Evolutionary conservation across 2,888 invertebrate genomes (phyloP).

Genomic region (Teinopalpus imperialis): DNA sequence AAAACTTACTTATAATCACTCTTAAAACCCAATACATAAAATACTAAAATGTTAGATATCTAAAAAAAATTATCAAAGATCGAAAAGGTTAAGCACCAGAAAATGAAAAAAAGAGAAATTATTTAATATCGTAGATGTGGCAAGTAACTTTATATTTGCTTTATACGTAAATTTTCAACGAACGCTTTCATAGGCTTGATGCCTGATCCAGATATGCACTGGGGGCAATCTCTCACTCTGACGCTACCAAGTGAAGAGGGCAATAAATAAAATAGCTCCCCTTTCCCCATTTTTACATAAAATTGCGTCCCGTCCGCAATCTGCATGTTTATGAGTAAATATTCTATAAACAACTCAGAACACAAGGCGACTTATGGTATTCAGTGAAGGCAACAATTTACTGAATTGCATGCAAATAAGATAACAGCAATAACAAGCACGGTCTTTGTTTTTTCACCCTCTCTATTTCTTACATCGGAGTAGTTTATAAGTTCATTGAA

Average conservation of each 20-base stretch:
- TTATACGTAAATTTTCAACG: conserved; percentile 23
- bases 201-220: conserved; percentile 47
- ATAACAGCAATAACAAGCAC: conserved; percentile 69
- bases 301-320: conserved; percentile 79
- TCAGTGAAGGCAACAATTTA: conserved; percentile 65
- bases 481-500: conserved; percentile 56
- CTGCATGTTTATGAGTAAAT: conserved; percentile 81
- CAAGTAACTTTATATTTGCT: conserved; percentile 17
- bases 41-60: too few species aligned
- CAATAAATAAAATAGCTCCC: conserved; percentile 79
- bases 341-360: conserved; percentile 78
- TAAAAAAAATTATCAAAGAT: too few species aligned
- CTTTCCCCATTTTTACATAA: conserved; percentile 76
- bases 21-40: too few species aligned
- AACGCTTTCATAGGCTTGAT: conserved; percentile 26
- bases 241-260: conserved; percentile 70
- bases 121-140: conserved; percentile 15
- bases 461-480: conserved; percentile 51
- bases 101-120: conserved; percentile 4
- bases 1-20: too few species aligned
- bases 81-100: too few species aligned
- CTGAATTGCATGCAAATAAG: conserved; percentile 80
- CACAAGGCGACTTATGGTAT: conserved; percentile 50
- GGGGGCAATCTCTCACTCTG: conserved; percentile 59
- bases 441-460: conserved; percentile 49